A percentile compares a stretch with the other conserved stretches of the same genome.
Evolutionary conservation across 2,113 vertebrate genomes (phyloP).

Genomic region (Genyomyrus donnyi): DNA sequence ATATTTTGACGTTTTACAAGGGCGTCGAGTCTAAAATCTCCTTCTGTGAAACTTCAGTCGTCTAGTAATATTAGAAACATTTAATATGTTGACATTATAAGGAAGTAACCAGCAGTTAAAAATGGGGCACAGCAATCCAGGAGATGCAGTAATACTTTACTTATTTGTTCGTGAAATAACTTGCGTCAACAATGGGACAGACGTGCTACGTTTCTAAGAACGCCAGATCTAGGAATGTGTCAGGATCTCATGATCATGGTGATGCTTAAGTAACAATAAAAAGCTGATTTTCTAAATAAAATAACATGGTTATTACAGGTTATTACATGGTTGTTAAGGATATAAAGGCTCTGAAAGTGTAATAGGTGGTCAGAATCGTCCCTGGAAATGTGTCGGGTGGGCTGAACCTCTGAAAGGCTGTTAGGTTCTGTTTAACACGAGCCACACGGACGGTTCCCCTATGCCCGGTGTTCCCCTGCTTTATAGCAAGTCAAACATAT

Average conservation of each 20-base stretch:
- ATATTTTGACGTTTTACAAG: not conserved
- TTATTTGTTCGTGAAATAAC: not conserved
- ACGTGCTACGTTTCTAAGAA: not conserved
- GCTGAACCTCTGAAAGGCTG: not conserved
- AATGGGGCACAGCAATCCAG: not conserved
- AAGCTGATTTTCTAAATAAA: not conserved
- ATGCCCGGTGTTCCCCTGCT: not conserved
- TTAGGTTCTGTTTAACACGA: not conserved
- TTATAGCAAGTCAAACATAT: not conserved
- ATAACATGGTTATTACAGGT: not conserved
- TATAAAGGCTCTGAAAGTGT: not conserved
- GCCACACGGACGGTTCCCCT: not conserved
- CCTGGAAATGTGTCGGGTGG: not conserved
- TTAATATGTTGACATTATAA: not conserved
- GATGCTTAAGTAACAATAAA: not conserved
- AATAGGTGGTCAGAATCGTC: not conserved
- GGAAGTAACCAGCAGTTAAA: not conserved
- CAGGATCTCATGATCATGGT: not conserved
- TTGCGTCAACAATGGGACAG: not conserved
- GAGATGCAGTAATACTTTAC: not conserved
- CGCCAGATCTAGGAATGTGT: not conserved
- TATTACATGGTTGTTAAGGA: not conserved
- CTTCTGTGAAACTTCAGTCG: not conserved
- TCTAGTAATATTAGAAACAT: not conserved
- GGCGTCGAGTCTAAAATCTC: not conserved